Evolutionary conservation across 1,140 invertebrate species (phyloP).

Genomic region (Drosophila bipectinata): DNA sequence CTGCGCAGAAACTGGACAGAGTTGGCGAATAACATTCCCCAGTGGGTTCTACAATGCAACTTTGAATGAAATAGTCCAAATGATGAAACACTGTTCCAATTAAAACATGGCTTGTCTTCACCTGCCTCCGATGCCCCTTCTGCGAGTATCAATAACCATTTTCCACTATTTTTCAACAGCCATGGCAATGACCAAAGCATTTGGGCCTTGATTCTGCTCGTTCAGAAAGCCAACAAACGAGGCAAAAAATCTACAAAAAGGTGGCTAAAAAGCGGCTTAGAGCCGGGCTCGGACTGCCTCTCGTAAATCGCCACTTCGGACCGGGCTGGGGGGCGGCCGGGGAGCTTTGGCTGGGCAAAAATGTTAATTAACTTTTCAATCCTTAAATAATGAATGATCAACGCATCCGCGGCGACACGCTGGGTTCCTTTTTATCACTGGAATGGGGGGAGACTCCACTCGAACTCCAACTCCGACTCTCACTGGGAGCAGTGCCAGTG

Average conservation of each 20-base stretch:
- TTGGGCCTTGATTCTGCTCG: conserved; percentile 45
- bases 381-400: conserved; percentile 84
- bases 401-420: conserved; percentile 83
- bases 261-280: conserved; percentile 52
- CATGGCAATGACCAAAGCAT: conserved; percentile 19
- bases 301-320: conserved; percentile 63
- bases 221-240: conserved; percentile 9
- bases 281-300: conserved; percentile 51
- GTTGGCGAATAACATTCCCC: conserved; percentile 16
- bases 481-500: neutral
- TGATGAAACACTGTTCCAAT: conserved; percentile 37
- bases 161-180: conserved; percentile 66
- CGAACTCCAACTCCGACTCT: neutral
- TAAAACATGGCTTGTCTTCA: conserved; percentile 46
- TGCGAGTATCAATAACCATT: conserved; percentile 65
- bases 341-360: conserved; percentile 72
- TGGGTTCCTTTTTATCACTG: conserved; percentile 84
- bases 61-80: too few relatives aligned
- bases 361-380: conserved; percentile 84
- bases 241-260: conserved; percentile 31
- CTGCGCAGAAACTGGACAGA: conserved; percentile 23
- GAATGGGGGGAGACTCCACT: conserved; percentile 5
- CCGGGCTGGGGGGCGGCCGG: conserved; percentile 5
- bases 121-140: neutral
- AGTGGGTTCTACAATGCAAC: too few relatives aligned